A percentile compares a stretch with the other conserved stretches of the same genome.
These are phyloP conservation scores for Cirrhinus mrigala DNA, from an alignment of 2,797 vertebrate species.

Conservation along the genomic window DNA sequence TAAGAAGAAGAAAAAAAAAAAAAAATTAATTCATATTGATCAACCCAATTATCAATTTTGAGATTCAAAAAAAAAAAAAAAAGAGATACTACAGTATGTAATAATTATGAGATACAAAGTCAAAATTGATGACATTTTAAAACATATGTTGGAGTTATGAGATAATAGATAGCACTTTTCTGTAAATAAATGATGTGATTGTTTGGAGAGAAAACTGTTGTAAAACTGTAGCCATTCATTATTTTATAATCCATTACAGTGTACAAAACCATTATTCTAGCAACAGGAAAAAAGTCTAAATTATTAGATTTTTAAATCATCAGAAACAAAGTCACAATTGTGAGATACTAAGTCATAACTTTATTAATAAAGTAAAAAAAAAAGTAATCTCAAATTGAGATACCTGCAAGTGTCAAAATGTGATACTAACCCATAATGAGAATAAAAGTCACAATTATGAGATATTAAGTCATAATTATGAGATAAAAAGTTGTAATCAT, in stretches of 20 bases:
- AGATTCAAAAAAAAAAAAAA: background rate
- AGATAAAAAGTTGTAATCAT: background rate
- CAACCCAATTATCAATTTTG: background rate
- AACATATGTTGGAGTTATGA: background rate
- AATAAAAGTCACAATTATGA: background rate
- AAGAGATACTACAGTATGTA: background rate
- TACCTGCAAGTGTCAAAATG: background rate
- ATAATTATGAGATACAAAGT: background rate
- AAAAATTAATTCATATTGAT: background rate
- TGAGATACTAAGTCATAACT: background rate
- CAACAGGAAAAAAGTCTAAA: background rate
- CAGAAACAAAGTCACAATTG: background rate
- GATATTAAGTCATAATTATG: background rate
- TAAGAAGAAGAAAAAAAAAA: background rate
- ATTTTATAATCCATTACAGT: background rate
- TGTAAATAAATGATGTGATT: background rate
- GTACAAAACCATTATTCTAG: background rate
- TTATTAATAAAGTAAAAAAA: too few relatives aligned
- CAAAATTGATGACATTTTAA: background rate
- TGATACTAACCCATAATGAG: background rate
- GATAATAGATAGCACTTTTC: background rate
- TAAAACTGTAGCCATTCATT: background rate
- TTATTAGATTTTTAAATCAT: background rate
- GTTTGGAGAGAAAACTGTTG: background rate
- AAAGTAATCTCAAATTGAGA: background rate